Evolutionary conservation across 2,888 invertebrate genomes (phyloP), one percentile per base, ranked within the genome.

Genomic region (Litoditis marina): DNA sequence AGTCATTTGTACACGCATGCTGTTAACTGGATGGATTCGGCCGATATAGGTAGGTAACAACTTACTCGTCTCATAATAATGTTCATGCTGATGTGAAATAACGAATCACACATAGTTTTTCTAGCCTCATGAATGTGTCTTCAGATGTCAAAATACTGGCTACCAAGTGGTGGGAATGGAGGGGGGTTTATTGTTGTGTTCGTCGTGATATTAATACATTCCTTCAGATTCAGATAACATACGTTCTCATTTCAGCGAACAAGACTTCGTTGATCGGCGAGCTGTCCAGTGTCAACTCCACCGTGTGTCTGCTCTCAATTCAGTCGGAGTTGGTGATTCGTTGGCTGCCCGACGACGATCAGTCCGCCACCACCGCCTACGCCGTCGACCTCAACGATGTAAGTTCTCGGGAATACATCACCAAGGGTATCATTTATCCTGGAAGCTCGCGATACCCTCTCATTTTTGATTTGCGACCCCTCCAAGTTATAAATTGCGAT

Each of bases 1-100:
- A 30, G 63, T 11, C 49, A 65, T 25, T 67, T 77, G 36, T 76
- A 75, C 60, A 62, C 64, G 25, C 66, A 70, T 19, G 58, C 61
- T 50, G 50, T 72, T 16, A 65, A 73, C n/a, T 77, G 77, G 77
- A 62, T 42, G 5, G 59, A 71, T 28, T 27, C 51, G n/a, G 39
- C 36, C 11, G 70, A 71, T 32, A 73, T 71, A n/a, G 62, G 71
- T 69, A 30, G 5, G 54, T 46, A 32, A 11, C 13, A 25, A 44
- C 30, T 30, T 25, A 13, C 25, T 44, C 8, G 25, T 44, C 25
- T 44, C 8, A 19, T 39, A 39, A n/a, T n/a, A n/a, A n/a, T n/a
- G n/a, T n/a, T n/a, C n/a, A n/a, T n/a, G n/a, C n/a, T n/a, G n/a
- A n/a, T 39, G 39, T 39, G 39, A 39, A 39, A 39, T n/a, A n/a